Evolutionary conservation across 2,797 vertebrate genomes (phyloP).

Genomic region (Lepidocolaptes lacrymiger): DNA sequence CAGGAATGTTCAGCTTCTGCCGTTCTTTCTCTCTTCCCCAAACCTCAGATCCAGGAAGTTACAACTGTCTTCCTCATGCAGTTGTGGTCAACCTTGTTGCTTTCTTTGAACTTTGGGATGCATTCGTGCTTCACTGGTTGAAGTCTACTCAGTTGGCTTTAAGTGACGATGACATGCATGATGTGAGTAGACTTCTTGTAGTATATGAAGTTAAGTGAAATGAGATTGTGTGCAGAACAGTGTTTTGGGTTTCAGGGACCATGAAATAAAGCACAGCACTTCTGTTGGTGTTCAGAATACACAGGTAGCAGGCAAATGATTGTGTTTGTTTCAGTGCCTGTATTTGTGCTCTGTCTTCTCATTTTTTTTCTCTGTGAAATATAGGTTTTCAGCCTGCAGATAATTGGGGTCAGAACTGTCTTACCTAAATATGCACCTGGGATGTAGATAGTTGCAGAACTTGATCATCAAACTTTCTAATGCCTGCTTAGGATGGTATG

Average conservation of each 20-base stretch:
- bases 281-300: background rate
- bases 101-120: constrained; percentile 93
- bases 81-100: constrained; percentile 89
- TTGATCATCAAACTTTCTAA: background rate
- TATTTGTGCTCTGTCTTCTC: background rate
- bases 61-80: constrained; percentile 87
- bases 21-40: background rate
- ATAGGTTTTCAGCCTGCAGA: background rate
- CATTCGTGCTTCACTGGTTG: constrained; percentile 83
- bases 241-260: background rate
- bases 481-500: background rate
- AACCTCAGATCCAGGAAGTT: constrained; percentile 85
- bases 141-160: constrained; percentile 85
- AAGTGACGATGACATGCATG: constrained; percentile 84
- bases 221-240: background rate
- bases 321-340: background rate
- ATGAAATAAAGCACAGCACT: background rate
- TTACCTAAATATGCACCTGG: background rate
- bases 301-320: background rate
- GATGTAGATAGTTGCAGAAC: background rate
- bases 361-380: background rate
- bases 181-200: constrained; percentile 76
- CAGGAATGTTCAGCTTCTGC: background rate
- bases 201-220: background rate
- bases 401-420: background rate